Base-by-base conservation (phyloP, 2,888 invertebrate genomes). In the Phaedon cochleariae region DNA sequence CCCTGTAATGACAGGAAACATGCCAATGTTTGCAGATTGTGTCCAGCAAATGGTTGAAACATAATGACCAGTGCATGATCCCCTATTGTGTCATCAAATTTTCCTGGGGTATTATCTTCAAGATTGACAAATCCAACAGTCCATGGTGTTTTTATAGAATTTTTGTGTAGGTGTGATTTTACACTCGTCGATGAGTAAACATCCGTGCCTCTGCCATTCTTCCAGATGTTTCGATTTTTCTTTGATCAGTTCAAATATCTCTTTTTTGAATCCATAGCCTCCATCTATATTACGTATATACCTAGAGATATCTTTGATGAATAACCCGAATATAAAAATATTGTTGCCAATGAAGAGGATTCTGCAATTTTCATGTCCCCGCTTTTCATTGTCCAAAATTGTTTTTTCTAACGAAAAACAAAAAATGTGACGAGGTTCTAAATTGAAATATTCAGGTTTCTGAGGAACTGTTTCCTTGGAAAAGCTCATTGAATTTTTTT, bases 31-130 rank as follows among this genome's bases (percentile, higher is more conserved):
- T 59, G 59, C 31, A 59, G 31, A 20, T 34, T 15, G 18, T 45
- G 49, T 12, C 65, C 68, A 17, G 59, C 34, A 52, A 68, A 68
- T 49, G 68, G 65, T 55, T 68, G 65, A 55, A 68, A 68, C 62
- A 66, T 62, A 29, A 68, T 57, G 7, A 65, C 68, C 22, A 68
- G 57, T 1, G 63, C 68, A 60, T 68, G 65, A 41, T 68, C 68
- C 18, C 62, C 64, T 20, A 29, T 15, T 46, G 53, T 20, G 55
- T 66, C 55, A 55, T 51, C 48, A 41, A 49, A 54, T 29, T 59
- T 62, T 29, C 48, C 10, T 17, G 59, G 63, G 20, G 65, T 65
- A 31, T 63, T 48, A 18, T 64, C 51, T 26, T 62, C 61, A 51
- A 65, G 62, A 65, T 67, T 48, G 18, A 58, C 46, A 46, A 67